Base-by-base conservation (phyloP, 2,113 vertebrate species). In the Sturnus vulgaris region DNA sequence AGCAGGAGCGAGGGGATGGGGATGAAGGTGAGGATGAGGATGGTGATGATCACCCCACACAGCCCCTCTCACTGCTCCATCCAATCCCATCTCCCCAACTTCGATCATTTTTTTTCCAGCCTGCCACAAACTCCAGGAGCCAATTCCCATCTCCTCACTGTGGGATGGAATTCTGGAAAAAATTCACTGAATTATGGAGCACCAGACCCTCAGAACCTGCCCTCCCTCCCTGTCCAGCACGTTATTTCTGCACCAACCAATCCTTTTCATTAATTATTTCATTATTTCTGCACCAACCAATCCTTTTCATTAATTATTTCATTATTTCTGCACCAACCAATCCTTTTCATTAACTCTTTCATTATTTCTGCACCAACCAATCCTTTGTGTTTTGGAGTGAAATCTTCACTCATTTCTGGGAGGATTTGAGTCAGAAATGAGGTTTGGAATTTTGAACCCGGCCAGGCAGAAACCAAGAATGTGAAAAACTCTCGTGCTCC, bases 161-260 rank as follows among this genome's bases (percentile, higher is more conserved):
- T 64, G n/a, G 82, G 75, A 35, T 30, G 66, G 3, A 53, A 46
- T 50, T 82, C 25, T 24, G 57, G 60, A 52, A 52, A n/a, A 78
- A 75, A 89, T 11, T n/a, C 46, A 16, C 60, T 40, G 46, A 90
- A 76, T 92, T 80, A 60, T 42, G 90, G 65, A 72, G 73, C 23
- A 82, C 2, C 82, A 76, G 50, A 22, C 57, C 65, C 80, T 10
- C 9, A 6, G 46, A 87, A 71, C 50, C 33, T 46, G 70, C 60
- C 35, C 73, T 42, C 9, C 6, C 85, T 57, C 44, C 49, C 55
- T 1, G 1, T 9, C 9, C 0, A 52, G 33, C 81, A 25, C 2
- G 64, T 33, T 95, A 12, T 14, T 25, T 68, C 92, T 60, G 39
- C 39, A 39, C 39, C 9, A 39, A 39, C 39, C 39, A 39, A 39